phyloP scores from a whole-genome alignment of 2,113 vertebrate genomes.

The Tyto alba region DNA sequence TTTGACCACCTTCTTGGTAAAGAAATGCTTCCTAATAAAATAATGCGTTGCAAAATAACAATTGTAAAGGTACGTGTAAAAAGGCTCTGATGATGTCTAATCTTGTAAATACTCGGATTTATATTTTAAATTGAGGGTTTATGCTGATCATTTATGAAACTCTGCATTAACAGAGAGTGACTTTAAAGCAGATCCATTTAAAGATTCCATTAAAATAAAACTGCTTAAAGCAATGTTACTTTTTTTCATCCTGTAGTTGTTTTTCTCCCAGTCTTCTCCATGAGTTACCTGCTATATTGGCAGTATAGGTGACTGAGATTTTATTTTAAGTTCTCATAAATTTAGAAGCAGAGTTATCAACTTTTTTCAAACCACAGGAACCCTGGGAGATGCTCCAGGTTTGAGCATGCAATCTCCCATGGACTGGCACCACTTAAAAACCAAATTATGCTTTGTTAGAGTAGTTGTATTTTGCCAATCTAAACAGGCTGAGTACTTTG shows the following conservation, averaged over 20 bases:
- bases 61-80: neutral
- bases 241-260: neutral
- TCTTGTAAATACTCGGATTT: neutral
- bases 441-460: neutral
- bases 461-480: neutral
- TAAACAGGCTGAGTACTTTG: neutral
- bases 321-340: neutral
- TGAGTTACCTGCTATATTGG: neutral
- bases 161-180: neutral
- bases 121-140: neutral
- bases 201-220: neutral
- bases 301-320: neutral
- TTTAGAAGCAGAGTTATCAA: neutral
- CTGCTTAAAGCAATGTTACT: neutral
- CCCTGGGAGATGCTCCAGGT: neutral
- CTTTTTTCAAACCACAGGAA: neutral
- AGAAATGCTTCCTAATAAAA: neutral
- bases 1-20: neutral
- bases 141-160: neutral
- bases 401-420: neutral
- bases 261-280: neutral
- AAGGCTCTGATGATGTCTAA: neutral
- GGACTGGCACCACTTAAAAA: neutral
- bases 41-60: neutral
- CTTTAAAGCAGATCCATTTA: neutral